These are phyloP conservation scores for Poicephalus meyeri DNA, from an alignment of 2,113 vertebrate genomes.

Conservation along the genomic window DNA sequence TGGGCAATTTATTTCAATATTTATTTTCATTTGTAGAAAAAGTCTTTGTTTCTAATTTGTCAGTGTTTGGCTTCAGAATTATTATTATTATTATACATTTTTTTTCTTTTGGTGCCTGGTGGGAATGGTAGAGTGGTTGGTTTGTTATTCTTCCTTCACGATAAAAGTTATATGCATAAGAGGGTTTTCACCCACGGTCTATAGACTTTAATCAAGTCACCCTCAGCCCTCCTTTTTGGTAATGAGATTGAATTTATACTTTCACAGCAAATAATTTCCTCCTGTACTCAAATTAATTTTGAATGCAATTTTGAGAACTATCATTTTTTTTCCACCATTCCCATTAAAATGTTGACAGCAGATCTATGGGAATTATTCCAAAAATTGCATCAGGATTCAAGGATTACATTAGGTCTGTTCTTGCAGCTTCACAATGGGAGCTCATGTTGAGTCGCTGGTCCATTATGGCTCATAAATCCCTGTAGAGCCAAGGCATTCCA, in stretches of 20 bases:
- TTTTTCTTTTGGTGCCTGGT: background rate
- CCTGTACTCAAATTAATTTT: background rate
- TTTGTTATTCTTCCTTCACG: background rate
- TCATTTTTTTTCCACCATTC: background rate
- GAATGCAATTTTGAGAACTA: background rate
- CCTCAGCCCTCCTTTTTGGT: background rate
- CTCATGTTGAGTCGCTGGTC: background rate
- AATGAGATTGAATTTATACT: background rate
- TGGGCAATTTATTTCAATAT: background rate
- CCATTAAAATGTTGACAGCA: slow-evolving; percentile 17
- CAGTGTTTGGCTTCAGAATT: background rate
- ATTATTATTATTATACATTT: background rate
- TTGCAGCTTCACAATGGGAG: background rate
- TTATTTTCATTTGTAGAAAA: background rate
- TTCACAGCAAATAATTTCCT: background rate
- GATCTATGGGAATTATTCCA: slow-evolving; percentile 34
- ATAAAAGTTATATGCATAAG: background rate
- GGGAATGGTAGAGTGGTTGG: background rate
- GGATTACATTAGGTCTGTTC: background rate
- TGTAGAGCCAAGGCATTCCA: background rate
- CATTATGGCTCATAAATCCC: background rate
- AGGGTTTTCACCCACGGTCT: background rate
- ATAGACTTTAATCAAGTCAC: background rate
- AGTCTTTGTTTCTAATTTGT: background rate
- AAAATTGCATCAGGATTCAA: background rate